Evolutionary conservation across 2,797 vertebrate genomes (phyloP).

Genomic region (Cryptoprocta ferox): DNA sequence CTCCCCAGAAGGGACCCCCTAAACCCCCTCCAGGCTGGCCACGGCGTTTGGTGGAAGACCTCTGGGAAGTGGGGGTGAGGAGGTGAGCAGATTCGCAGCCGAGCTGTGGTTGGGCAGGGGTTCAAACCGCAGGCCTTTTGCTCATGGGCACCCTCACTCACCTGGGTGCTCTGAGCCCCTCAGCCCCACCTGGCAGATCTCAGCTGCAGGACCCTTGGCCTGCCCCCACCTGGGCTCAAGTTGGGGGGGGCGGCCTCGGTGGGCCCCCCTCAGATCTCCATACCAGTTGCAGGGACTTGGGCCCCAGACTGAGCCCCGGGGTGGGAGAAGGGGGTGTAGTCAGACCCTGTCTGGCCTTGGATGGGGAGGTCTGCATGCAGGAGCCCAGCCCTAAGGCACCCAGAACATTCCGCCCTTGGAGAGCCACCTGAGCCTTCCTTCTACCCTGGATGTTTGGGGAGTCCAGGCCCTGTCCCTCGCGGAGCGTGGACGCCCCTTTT

Average conservation of each 20-base stretch:
- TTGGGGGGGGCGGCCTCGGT: neutral
- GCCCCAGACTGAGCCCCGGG: neutral
- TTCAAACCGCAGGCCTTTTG: neutral
- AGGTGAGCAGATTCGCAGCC: neutral
- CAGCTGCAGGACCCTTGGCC: neutral
- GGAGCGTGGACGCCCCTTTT: neutral
- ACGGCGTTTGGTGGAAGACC: neutral
- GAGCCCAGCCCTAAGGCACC: neutral
- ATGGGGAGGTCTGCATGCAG: neutral
- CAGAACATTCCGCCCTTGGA: neutral
- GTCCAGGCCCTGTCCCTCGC: neutral
- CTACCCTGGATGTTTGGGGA: neutral
- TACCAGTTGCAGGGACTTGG: neutral
- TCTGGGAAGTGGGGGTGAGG: neutral
- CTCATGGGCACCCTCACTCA: neutral
- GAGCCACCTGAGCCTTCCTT: neutral
- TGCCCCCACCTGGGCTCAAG: neutral
- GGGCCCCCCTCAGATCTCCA: neutral
- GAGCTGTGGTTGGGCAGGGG: neutral
- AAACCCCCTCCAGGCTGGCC: neutral
- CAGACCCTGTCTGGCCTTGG: neutral
- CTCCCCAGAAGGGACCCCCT: neutral
- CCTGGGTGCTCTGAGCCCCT: neutral
- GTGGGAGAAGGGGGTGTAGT: neutral
- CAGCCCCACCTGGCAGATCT: neutral